A percentile compares a stretch with the other conserved stretches of the same genome.
Conservation (phyloP, 2,113 vertebrate species). For the Symphodus melops region DNA sequence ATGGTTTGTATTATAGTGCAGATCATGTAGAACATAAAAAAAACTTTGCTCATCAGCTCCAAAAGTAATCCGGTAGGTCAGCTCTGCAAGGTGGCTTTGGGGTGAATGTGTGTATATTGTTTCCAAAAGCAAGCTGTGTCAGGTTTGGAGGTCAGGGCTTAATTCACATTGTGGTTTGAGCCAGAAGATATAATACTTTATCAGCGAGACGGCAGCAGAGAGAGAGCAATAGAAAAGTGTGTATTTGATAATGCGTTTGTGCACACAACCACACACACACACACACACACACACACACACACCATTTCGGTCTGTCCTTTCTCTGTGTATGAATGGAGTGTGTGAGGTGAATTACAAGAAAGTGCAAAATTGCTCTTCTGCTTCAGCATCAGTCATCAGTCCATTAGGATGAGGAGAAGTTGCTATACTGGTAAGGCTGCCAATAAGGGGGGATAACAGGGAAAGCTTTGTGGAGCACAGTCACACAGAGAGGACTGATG, state of each 20-base stretch:
- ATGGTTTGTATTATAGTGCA: background rate
- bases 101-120: background rate
- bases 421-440: background rate
- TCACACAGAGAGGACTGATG: too few species aligned
- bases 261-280: background rate
- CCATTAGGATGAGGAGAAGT: background rate
- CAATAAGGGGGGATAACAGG: background rate
- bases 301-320: background rate
- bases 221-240: constrained; percentile 1
- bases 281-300: background rate
- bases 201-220: background rate
- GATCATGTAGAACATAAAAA: too few species aligned
- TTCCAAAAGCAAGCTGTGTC: background rate
- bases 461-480: background rate
- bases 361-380: background rate
- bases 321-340: background rate
- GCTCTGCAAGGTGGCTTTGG: background rate
- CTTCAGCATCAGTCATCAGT: background rate
- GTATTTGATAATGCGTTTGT: background rate
- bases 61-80: background rate
- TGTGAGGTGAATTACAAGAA: background rate
- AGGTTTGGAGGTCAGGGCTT: constrained; percentile 1
- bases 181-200: constrained; percentile 4
- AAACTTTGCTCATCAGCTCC: background rate
- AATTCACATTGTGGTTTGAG: constrained; percentile 13